phyloP scores from a whole-genome alignment of 2,113 vertebrate species.

The Crocuta crocuta region DNA sequence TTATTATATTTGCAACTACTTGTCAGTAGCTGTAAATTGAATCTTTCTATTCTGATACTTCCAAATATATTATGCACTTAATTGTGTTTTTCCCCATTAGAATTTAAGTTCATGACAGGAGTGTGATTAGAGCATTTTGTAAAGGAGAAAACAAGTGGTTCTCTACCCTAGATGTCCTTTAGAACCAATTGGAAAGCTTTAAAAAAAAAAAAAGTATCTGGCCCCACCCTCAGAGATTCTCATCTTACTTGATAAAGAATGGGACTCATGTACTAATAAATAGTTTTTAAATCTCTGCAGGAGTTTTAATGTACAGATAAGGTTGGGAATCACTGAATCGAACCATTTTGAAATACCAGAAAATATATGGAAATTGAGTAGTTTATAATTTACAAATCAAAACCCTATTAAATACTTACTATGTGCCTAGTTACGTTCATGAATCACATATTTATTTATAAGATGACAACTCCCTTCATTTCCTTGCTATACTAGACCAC shows the following conservation, averaged over 20 bases:
- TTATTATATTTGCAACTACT: neutral
- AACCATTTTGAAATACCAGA: neutral
- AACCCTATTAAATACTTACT: conserved; percentile 8
- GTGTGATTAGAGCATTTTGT: neutral
- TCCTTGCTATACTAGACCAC: neutral
- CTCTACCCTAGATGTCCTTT: neutral
- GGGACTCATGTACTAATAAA: neutral
- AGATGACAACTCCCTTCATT: neutral
- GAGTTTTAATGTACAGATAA: neutral
- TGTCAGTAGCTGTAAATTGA: neutral
- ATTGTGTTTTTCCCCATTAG: too few relatives aligned
- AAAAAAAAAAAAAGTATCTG: neutral
- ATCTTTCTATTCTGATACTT: conserved; percentile 10
- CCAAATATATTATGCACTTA: neutral
- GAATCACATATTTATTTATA: conserved; percentile 13
- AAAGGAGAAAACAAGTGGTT: neutral
- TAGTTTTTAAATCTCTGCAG: neutral
- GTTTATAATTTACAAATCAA: conserved; percentile 60
- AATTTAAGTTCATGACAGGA: neutral
- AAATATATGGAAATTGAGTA: neutral
- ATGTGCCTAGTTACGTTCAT: conserved; percentile 10
- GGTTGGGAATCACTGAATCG: neutral
- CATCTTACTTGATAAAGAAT: neutral
- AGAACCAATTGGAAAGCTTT: conserved; percentile 32
- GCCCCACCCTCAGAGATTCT: neutral